Evolutionary conservation across 2,888 invertebrate genomes (phyloP).

Genomic region (Elmis aenea): DNA sequence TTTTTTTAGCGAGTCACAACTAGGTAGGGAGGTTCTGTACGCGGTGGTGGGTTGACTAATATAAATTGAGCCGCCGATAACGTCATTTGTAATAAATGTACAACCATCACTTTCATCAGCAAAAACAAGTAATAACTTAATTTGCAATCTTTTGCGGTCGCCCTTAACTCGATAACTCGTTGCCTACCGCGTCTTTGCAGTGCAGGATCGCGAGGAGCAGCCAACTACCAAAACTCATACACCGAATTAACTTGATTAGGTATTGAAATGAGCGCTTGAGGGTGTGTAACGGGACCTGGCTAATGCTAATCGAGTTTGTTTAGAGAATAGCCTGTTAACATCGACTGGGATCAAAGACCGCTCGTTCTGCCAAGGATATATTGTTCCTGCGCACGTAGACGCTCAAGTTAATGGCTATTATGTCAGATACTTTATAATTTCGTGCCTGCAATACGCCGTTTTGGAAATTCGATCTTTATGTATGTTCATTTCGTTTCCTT

Average conservation of each 20-base stretch:
- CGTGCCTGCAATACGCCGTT: too few species aligned
- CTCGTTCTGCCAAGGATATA: constrained; percentile 16
- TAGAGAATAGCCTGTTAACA: constrained; percentile 42
- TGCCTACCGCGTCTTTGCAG: constrained; percentile 38
- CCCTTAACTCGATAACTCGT: constrained; percentile 38
- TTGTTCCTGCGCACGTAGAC: constrained; percentile 24
- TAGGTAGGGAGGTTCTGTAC: too few species aligned
- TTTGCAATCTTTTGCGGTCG: constrained; percentile 29
- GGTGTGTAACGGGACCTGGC: constrained; percentile 38
- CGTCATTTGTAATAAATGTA: constrained; percentile 19
- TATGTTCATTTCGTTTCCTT: too few species aligned
- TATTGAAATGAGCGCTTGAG: constrained; percentile 42
- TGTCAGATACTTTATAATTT: constrained; percentile 16
- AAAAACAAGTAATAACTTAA: constrained; percentile 27
- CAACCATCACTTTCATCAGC: constrained; percentile 22
- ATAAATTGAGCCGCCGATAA: constrained; percentile 17
- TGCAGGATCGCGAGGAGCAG: constrained; percentile 22
- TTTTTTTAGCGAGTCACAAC: too few species aligned
- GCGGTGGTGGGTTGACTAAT: too few species aligned
- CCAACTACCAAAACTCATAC: constrained; percentile 39
- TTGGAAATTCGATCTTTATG: too few species aligned
- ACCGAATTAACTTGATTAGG: constrained; percentile 36
- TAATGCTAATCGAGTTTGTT: constrained; percentile 42
- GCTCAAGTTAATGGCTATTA: constrained; percentile 28
- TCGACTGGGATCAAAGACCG: constrained; percentile 37